phyloP scores from a whole-genome alignment of 2,888 invertebrate genomes.

The Eledone cirrhosa region DNA sequence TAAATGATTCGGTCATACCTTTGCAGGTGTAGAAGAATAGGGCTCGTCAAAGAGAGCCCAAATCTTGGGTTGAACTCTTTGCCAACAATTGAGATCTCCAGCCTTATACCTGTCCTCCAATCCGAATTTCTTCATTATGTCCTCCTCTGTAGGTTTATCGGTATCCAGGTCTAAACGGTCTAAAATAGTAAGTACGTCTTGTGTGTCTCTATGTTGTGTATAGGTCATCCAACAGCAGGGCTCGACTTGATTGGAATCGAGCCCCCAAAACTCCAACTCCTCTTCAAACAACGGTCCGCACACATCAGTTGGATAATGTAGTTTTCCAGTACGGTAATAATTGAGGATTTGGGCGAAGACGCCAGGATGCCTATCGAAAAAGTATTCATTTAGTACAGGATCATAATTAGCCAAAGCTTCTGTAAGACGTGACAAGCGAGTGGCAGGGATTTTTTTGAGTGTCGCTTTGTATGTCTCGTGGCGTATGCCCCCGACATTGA shows the following conservation, averaged over 20 bases:
- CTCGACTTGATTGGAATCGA: constrained; percentile 98
- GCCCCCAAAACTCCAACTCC: constrained; percentile 98
- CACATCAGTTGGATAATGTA: constrained; percentile 98
- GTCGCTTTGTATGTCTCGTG: constrained; percentile 81
- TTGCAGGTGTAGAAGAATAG: constrained; percentile 96
- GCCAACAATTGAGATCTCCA: constrained; percentile 76
- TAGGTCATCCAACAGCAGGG: constrained; percentile 99
- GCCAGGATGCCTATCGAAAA: constrained; percentile 95
- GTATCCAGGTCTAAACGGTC: constrained; percentile 97
- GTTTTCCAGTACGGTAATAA: constrained; percentile 97
- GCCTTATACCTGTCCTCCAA: constrained; percentile 69
- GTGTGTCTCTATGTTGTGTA: constrained; percentile 87
- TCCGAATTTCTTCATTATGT: constrained; percentile 94
- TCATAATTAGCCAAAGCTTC: constrained; percentile 99
- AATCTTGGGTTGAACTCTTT: constrained; percentile 93
- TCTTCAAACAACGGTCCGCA: constrained; percentile 99
- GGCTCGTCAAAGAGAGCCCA: constrained; percentile 99
- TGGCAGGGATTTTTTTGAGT: constrained; percentile 96
- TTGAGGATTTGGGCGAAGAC: constrained; percentile 94
- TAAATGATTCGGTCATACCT: constrained; percentile 73
- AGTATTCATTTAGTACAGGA: constrained; percentile 98
- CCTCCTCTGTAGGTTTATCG: constrained; percentile 95
- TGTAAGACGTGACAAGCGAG: constrained; percentile 89
- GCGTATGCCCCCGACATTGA: constrained; percentile 97
- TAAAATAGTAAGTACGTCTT: constrained; percentile 96